Conservation (phyloP, 2,888 invertebrate genomes). For the Athalia rosae region DNA sequence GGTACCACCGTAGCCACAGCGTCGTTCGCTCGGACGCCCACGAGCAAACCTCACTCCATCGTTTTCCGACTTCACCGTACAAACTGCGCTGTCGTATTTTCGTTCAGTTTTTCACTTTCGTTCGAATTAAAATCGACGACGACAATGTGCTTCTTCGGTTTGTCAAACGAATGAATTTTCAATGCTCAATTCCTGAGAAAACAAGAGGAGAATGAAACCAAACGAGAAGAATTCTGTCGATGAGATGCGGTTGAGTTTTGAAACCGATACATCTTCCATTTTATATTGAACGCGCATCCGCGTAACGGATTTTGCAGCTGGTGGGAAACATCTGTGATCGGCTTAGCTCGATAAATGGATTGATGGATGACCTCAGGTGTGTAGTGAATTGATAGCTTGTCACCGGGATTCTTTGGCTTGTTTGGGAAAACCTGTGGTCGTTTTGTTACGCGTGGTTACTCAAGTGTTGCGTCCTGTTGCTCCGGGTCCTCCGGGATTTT, state of each 20-base stretch:
- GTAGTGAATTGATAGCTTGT: slow-evolving; percentile 32
- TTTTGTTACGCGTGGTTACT: slow-evolving; percentile 26
- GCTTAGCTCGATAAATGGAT: slow-evolving; percentile 1
- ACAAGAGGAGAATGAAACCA: no score
- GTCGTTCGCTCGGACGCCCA: slow-evolving; percentile 16
- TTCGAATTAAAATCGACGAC: background rate
- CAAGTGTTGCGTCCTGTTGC: slow-evolving; percentile 38
- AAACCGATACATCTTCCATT: background rate
- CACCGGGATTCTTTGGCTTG: slow-evolving; percentile 20
- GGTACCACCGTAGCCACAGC: slow-evolving; percentile 10
- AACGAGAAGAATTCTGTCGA: no score
- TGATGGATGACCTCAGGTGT: slow-evolving; percentile 21
- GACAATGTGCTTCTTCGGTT: no score
- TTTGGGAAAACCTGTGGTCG: slow-evolving; percentile 23
- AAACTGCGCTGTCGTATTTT: background rate
- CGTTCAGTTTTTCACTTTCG: background rate
- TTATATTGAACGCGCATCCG: background rate
- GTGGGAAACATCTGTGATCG: background rate
- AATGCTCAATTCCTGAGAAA: no score
- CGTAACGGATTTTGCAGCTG: no score
- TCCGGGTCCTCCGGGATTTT: slow-evolving; percentile 29
- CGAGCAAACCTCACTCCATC: slow-evolving; percentile 17
- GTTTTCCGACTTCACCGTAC: background rate
- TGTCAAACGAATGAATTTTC: no score
- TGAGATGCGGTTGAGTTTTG: background rate